Percentiles rank a stretch among this genome's conserved stretches.
These are phyloP conservation scores for Naso thynnoides DNA, from an alignment of 2,797 vertebrate genomes.

Conservation along the genomic window DNA sequence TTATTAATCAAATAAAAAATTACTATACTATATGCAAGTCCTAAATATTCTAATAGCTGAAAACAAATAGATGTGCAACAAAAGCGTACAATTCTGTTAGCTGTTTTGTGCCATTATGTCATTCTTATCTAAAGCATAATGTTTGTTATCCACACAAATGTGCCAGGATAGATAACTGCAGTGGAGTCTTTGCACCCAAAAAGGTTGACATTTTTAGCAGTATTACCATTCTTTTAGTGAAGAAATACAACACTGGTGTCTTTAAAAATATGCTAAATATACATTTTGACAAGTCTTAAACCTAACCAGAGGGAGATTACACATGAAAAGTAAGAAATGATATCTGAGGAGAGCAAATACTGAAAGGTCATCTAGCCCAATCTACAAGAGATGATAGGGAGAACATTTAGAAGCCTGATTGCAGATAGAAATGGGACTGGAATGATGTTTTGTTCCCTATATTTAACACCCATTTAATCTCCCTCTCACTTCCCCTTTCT, in stretches of 20 bases:
- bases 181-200: neutral
- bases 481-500: constrained; percentile 56
- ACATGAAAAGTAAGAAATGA: constrained; percentile 20
- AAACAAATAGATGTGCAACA: neutral
- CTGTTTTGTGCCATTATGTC: neutral
- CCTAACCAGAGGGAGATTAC: neutral
- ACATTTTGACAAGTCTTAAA: constrained; percentile 16
- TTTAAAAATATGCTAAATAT: constrained; percentile 10
- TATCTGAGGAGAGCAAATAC: constrained; percentile 28
- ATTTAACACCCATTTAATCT: constrained; percentile 75
- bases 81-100: neutral
- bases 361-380: constrained; percentile 43
- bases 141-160: constrained; percentile 1
- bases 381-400: constrained; percentile 43
- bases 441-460: constrained; percentile 69
- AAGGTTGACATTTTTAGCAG: neutral
- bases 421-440: constrained; percentile 57
- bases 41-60: neutral
- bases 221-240: neutral
- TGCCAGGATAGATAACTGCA: neutral
- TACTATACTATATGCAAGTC: neutral
- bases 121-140: constrained; percentile 12
- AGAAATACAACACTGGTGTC: neutral
- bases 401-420: constrained; percentile 59
- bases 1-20: too few relatives aligned